A percentile compares a stretch with the other conserved stretches of the same genome.
Conservation (phyloP, 1,140 invertebrate species). For the Drosophila bipectinata region DNA sequence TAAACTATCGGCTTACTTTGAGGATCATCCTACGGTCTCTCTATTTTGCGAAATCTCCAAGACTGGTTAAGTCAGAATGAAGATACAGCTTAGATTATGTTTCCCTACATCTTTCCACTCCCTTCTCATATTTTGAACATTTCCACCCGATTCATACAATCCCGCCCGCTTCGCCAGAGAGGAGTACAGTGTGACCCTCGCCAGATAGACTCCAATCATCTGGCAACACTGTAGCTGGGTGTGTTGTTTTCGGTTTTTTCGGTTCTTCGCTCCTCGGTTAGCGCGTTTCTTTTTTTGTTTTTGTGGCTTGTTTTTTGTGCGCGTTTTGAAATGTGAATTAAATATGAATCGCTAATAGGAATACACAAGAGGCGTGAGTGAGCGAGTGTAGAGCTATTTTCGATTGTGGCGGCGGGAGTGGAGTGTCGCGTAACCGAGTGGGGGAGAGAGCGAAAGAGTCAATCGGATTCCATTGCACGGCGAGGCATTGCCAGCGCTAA, state of each 20-base stretch:
- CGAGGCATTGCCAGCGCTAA: slow-evolving; percentile 26
- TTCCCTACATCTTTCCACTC: too few relatives aligned
- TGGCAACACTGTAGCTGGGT: slow-evolving; percentile 15
- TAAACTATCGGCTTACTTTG: too few relatives aligned
- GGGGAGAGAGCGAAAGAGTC: slow-evolving; percentile 8
- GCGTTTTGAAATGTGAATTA: slow-evolving; percentile 28
- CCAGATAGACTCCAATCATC: neutral
- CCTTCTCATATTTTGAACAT: too few relatives aligned
- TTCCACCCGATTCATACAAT: too few relatives aligned
- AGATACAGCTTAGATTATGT: too few relatives aligned
- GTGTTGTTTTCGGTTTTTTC: slow-evolving; percentile 37
- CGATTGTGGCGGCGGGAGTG: slow-evolving; percentile 8
- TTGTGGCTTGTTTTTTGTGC: slow-evolving; percentile 15
- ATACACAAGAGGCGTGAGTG: slow-evolving; percentile 18
- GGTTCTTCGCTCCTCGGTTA: slow-evolving; percentile 4
- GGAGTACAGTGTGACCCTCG: neutral
- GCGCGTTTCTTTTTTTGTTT: slow-evolving; percentile 24
- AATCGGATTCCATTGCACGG: slow-evolving; percentile 1
- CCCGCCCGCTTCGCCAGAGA: too few relatives aligned
- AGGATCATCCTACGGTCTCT: too few relatives aligned
- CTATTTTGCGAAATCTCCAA: too few relatives aligned
- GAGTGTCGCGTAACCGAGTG: slow-evolving; percentile 16
- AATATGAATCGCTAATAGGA: slow-evolving; percentile 5
- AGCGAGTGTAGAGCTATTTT: slow-evolving; percentile 2
- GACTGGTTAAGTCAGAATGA: too few relatives aligned